phyloP scores from a whole-genome alignment of 2,888 invertebrate genomes.

The Tachina lurida region DNA sequence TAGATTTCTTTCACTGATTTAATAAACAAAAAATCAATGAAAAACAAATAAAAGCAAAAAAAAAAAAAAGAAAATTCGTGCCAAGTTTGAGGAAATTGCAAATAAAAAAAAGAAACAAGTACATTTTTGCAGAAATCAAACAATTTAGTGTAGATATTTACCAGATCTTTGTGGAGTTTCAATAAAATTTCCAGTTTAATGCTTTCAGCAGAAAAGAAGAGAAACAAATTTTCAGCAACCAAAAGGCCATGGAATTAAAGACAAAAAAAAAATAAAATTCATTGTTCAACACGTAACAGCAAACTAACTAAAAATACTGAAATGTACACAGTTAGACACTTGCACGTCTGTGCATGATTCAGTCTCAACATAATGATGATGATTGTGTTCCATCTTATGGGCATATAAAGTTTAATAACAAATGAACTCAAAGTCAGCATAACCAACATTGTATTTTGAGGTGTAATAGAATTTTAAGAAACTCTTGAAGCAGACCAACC shows the following conservation, averaged over 20 bases:
- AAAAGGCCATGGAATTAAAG: slow-evolving; percentile 28
- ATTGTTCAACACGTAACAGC: slow-evolving; percentile 56
- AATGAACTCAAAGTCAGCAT: slow-evolving; percentile 46
- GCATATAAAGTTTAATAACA: slow-evolving; percentile 41
- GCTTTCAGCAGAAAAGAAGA: slow-evolving; percentile 43
- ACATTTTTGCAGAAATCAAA: slow-evolving; percentile 51
- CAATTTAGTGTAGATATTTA: slow-evolving; percentile 54
- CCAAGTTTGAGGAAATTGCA: slow-evolving; percentile 26
- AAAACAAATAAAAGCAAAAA: slow-evolving; percentile 9
- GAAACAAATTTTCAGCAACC: slow-evolving; percentile 3
- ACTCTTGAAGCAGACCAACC: slow-evolving; percentile 8
- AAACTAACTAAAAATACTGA: slow-evolving; percentile 28
- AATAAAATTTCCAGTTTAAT: slow-evolving; percentile 65
- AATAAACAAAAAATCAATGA: slow-evolving; percentile 61
- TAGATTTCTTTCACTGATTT: slow-evolving; percentile 34
- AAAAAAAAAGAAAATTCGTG: slow-evolving; percentile 4
- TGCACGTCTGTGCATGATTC: slow-evolving; percentile 10
- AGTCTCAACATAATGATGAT: neutral
- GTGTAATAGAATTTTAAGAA: slow-evolving; percentile 55
- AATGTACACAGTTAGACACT: slow-evolving; percentile 5
- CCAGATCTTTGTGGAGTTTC: slow-evolving; percentile 52
- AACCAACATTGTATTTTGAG: slow-evolving; percentile 35
- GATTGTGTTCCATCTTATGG: slow-evolving; percentile 17
- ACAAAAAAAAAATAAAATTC: neutral
- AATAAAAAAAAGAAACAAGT: neutral